Base-by-base conservation (phyloP, 53 echinoderm and acorn worm species). In the Paracentrotus lividus region DNA sequence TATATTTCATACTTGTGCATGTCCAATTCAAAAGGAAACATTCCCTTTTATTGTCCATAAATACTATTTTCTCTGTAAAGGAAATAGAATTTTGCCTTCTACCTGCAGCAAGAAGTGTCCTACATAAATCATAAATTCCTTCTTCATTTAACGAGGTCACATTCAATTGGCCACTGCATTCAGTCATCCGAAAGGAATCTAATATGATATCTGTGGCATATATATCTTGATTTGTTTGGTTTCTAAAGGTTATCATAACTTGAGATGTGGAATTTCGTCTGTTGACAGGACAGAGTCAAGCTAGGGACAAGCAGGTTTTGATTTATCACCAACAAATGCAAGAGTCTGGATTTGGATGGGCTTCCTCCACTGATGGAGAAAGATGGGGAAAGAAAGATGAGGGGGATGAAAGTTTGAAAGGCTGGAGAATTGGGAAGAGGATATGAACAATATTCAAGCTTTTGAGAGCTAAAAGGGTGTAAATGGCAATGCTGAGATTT, bases 241-340 rank as follows among this genome's bases (percentile, higher is more conserved):
- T 57, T 54, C 55, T 36, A 54, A 55, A 57, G 54, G 87, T 55
- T 56, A 55, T 87, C 55, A 87, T 33, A 87, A 87, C 87, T n/a
- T 55, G 55, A 87, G 27, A 87, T 87, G 33, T 55, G 87, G 87
- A 87, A 87, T 87, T 87, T 31, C 36, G 38, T 87, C 56, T 87
- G 57, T 87, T 87, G 87, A 54, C 87, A 54, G 24, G 87, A 32
- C 87, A 55, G 53, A 81, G 47, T 2, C 8, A 2, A 3, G 33
- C 26, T 44, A 52, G 2, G 55, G 87, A 29, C 54, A 55, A 34
- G 24, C n/a, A 54, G 57, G 15, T 55, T 7, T n/a, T 87, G 87
- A 87, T 87, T 87, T 87, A 87, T 87, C 5, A 38, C 56, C 55
- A 34, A 87, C 87, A 87, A 87, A 55, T 55, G 87, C 55, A 55